These are phyloP conservation scores for Paramuricea clavata DNA, from an alignment of 92 coral and sea anemone genomes.

Conservation along the genomic window DNA sequence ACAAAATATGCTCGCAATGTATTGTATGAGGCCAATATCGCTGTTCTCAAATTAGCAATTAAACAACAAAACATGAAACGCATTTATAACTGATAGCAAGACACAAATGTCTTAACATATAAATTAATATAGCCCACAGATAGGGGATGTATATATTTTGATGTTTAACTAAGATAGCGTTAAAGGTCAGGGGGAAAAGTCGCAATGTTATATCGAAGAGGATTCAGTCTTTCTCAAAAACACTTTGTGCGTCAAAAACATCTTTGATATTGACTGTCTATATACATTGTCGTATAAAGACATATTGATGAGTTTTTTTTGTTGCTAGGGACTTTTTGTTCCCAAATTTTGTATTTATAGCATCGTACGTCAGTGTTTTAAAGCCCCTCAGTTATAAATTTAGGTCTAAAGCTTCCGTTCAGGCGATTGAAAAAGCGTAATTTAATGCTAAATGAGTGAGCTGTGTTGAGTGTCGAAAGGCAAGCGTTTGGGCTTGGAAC, in stretches of 20 bases:
- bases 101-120: not conserved
- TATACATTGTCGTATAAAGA: constrained; percentile 13
- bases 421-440: not conserved
- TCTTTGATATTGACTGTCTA: not conserved
- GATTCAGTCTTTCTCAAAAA: no score
- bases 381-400: not conserved
- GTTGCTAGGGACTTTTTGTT: not conserved
- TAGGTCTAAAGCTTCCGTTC: not conserved
- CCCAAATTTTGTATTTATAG: not conserved
- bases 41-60: constrained; percentile 18
- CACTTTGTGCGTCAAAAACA: not conserved
- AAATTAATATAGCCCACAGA: not conserved
- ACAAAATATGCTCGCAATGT: not conserved
- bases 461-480: not conserved
- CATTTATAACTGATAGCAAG: not conserved
- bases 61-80: not conserved
- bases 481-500: not conserved
- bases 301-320: not conserved
- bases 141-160: not conserved
- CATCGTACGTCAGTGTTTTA: not conserved
- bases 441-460: no score
- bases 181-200: not conserved
- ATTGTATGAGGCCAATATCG: not conserved
- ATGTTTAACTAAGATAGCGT: not conserved
- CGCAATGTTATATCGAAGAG: not conserved